These are phyloP conservation scores for Polietes domitor DNA, from an alignment of 2,888 invertebrate species.

Conservation along the genomic window DNA sequence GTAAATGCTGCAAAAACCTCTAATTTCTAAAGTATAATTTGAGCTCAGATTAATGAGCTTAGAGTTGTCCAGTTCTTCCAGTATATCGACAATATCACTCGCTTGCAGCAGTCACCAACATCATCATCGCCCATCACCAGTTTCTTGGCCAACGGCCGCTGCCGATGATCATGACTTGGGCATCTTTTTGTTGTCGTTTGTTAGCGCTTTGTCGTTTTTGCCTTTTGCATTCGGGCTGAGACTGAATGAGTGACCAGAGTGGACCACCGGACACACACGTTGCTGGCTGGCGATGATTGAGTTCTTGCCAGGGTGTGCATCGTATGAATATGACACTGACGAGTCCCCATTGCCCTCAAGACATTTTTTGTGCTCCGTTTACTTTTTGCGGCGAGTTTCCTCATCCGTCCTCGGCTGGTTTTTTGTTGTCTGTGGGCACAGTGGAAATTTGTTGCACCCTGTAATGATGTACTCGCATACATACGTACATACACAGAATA, in stretches of 20 bases:
- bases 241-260: constrained; percentile 44
- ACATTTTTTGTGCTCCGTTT: neutral
- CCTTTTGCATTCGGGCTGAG: neutral
- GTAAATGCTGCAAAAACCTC: too few species aligned
- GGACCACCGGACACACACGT: constrained; percentile 66
- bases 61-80: too few species aligned
- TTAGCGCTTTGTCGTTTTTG: constrained; percentile 39
- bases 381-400: neutral
- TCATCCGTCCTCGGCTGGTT: constrained; percentile 15
- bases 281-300: constrained; percentile 50
- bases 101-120: neutral
- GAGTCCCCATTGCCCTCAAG: neutral
- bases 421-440: constrained; percentile 15
- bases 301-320: constrained; percentile 26
- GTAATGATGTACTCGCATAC: neutral
- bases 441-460: neutral
- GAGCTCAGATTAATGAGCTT: too few species aligned
- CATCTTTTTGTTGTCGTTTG: constrained; percentile 42
- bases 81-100: neutral
- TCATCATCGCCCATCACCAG: neutral
- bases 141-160: neutral
- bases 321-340: neutral
- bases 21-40: too few species aligned
- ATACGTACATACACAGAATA: too few species aligned
- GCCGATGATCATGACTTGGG: neutral